A percentile compares a stretch with the other conserved stretches of the same genome.
Evolutionary conservation across 2,113 vertebrate species (phyloP).

Genomic region (Mesembrinibis cayennensis): DNA sequence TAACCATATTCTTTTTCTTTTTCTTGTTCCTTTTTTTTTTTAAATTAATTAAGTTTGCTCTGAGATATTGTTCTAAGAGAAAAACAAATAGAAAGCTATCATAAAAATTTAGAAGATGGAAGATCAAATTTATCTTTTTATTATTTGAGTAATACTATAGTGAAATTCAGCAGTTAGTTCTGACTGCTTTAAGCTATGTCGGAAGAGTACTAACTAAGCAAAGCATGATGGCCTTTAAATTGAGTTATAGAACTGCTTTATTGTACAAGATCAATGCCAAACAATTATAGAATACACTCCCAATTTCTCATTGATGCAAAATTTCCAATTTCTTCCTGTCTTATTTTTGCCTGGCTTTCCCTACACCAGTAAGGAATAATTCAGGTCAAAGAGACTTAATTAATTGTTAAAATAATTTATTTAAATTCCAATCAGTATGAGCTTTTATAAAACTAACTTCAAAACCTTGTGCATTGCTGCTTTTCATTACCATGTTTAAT

Average conservation of each 20-base stretch:
- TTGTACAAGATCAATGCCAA: neutral
- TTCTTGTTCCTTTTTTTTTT: neutral
- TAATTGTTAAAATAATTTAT: neutral
- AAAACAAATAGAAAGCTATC: neutral
- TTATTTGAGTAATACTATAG: neutral
- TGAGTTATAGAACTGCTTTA: neutral
- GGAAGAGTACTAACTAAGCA: neutral
- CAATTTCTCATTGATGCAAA: neutral
- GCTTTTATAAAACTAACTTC: neutral
- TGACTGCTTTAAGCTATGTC: neutral
- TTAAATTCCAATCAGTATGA: neutral
- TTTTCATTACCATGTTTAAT: neutral
- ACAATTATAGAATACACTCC: neutral
- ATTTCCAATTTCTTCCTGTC: neutral
- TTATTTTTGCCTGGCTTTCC: neutral
- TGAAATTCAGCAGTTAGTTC: neutral
- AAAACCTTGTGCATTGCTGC: neutral
- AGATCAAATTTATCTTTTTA: neutral
- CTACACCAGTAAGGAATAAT: neutral
- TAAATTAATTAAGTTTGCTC: neutral
- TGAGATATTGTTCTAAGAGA: neutral
- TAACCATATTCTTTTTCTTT: neutral
- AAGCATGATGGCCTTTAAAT: neutral
- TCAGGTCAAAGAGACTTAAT: neutral
- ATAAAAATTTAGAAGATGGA: neutral